Evolutionary conservation across 2,888 invertebrate genomes (phyloP).

Genomic region (Rambutsinella grinnellia): DNA sequence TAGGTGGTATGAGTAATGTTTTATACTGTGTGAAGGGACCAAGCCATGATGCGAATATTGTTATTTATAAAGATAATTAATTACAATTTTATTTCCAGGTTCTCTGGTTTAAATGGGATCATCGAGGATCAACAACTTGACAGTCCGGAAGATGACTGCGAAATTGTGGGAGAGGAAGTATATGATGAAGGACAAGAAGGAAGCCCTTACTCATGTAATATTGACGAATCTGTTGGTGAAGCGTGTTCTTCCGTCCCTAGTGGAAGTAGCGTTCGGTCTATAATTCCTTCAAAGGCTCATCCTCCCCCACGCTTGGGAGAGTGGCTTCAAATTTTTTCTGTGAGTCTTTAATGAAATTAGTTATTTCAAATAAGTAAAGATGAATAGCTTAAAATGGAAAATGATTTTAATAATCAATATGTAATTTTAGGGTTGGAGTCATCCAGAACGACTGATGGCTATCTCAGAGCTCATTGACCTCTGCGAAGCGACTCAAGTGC

Average conservation of each 20-base stretch:
- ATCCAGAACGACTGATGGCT: conserved; percentile 88
- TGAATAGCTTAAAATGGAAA: too few species aligned
- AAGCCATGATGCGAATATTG: too few species aligned
- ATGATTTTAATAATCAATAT: too few species aligned
- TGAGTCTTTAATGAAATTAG: too few species aligned
- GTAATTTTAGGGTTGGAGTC: conserved; percentile 89
- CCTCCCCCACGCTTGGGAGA: conserved; percentile 82
- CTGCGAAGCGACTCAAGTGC: conserved; percentile 93
- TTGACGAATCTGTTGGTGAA: conserved; percentile 30
- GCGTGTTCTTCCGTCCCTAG: conserved; percentile 38
- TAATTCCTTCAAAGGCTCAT: conserved; percentile 83
- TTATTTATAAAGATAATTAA: background rate
- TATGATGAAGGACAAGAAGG: conserved; percentile 15
- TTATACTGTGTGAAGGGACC: too few species aligned
- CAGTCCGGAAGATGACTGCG: conserved; percentile 55
- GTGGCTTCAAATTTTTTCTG: conserved; percentile 73
- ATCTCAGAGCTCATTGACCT: conserved; percentile 89
- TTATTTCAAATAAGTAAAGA: too few species aligned
- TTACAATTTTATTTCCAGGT: conserved; percentile 7
- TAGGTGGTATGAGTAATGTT: too few species aligned
- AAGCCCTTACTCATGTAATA: conserved; percentile 22
- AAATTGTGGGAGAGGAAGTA: conserved; percentile 21
- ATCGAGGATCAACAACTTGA: conserved; percentile 47
- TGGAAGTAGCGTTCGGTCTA: conserved; percentile 59
- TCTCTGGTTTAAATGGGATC: conserved; percentile 13